Conservation (phyloP, 92 coral and sea anemone genomes). For the Scolanthus callimorphus region DNA sequence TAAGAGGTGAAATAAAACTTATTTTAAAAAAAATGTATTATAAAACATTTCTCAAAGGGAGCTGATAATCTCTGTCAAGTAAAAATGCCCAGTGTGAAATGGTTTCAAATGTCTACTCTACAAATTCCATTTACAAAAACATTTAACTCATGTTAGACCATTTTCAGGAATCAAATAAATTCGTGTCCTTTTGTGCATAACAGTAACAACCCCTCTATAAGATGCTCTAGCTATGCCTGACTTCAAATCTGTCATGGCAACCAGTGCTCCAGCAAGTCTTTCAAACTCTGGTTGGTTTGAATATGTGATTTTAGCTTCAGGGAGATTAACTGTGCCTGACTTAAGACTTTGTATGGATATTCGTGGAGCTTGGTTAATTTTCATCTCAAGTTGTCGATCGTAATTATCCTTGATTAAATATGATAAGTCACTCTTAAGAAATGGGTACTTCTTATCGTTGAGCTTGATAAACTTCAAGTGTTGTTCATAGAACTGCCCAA, state of each 20-base stretch:
- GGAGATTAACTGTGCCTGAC: slow-evolving; percentile 14
- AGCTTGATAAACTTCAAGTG: slow-evolving; percentile 85
- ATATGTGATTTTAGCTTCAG: slow-evolving; percentile 68
- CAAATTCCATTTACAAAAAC: no score
- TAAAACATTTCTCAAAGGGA: no score
- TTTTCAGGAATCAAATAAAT: slow-evolving; percentile 57
- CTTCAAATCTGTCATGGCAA: slow-evolving; percentile 88
- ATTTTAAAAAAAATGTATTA: no score
- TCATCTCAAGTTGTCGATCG: slow-evolving; percentile 47
- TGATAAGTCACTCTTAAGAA: slow-evolving; percentile 68
- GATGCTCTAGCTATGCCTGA: slow-evolving; percentile 89
- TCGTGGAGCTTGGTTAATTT: slow-evolving; percentile 44
- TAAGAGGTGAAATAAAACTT: no score
- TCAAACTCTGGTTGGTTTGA: slow-evolving; percentile 54
- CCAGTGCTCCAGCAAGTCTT: slow-evolving; percentile 49
- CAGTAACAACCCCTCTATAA: slow-evolving; percentile 78
- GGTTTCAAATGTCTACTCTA: no score
- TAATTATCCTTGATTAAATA: slow-evolving; percentile 81
- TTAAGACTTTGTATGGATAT: slow-evolving; percentile 50
- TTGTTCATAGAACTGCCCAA: slow-evolving; percentile 91
- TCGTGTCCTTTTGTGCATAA: slow-evolving; percentile 46
- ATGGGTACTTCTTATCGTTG: slow-evolving; percentile 75
- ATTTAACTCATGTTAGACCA: no score
- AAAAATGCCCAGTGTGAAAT: no score
- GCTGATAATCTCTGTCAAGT: no score